phyloP scores from a whole-genome alignment of 2,888 invertebrate species.

The Caenorhabditis virilis region DNA sequence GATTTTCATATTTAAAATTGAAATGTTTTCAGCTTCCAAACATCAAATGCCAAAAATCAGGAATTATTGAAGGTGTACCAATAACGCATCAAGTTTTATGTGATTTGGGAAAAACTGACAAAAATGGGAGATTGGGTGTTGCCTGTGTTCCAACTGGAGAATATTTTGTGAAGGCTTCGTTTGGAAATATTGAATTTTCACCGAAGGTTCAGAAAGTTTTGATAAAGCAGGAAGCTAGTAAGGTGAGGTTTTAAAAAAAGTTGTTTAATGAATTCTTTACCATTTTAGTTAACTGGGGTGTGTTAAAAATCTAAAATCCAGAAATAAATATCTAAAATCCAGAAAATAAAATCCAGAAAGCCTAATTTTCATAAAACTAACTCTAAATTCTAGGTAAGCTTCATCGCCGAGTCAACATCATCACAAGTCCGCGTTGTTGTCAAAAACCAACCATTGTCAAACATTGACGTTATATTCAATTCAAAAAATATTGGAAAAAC shows the following conservation, averaged over 20 bases:
- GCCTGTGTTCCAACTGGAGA: constrained; percentile 81
- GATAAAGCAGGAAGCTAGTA: constrained; percentile 3
- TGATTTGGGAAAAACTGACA: constrained; percentile 45
- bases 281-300: no score
- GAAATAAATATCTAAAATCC: no score
- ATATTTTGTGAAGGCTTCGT: constrained; percentile 74
- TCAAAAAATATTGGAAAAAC: constrained; percentile 36
- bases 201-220: constrained; percentile 17
- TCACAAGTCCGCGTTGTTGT: constrained; percentile 15
- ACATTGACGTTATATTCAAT: constrained; percentile 42
- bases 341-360: no score
- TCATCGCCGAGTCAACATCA: constrained; percentile 40
- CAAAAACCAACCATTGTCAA: constrained; percentile 21
- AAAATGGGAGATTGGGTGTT: constrained; percentile 80
- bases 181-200: constrained; percentile 37
- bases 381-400: constrained; percentile 17
- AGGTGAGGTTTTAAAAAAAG: neutral
- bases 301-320: no score
- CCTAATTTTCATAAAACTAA: no score
- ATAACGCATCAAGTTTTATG: constrained; percentile 40
- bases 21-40: constrained; percentile 31
- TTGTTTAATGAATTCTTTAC: neutral
- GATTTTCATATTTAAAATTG: no score
- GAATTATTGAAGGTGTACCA: constrained; percentile 12
- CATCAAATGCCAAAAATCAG: constrained; percentile 14